Evolutionary conservation across 2,888 invertebrate genomes (phyloP), one percentile per base, ranked within the genome.

Genomic region (Xanthia togata): DNA sequence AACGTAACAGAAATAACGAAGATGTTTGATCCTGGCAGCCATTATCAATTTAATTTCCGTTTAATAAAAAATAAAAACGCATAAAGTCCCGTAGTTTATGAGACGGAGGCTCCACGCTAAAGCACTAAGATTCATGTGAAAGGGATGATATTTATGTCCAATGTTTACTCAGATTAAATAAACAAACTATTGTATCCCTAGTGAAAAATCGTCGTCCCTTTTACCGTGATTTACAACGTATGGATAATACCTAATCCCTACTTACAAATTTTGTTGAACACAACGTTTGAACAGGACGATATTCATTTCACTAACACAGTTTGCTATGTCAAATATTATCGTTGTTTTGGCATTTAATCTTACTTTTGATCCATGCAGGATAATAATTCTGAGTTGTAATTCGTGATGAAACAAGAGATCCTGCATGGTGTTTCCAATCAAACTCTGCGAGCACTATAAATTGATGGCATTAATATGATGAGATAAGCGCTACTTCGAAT

Each of bases 121-220:
- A 87, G 72, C 64, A 73, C 62, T 68, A 76, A 82, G 85, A 87
- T 85, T n/a, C 77, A 87, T 82, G 76, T 73, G 31, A 62, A 67
- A 67, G 78, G 87, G 86, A 73, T 78, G 73, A 86, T 87, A 87
- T 87, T 87, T 86, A 87, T 86, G 76, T 75, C 55, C 80, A 72
- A 78, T 85, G 87, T 82, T 83, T 80, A 82, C 77, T 63, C 41
- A 75, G 77, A 87, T 86, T 84, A 82, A 69, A 86, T 82, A 86
- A 78, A 86, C 68, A 84, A 85, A 84, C 87, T 87, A 86, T 87
- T 84, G 87, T 81, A 62, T 77, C 71, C 76, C 55, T 17, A 65
- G 82, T 87, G 82, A 87, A 87, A 84, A 87, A 87, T 81, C 20
- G 77, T 38, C 60, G 75, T 70, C 84, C 86, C 69, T 86, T 81